Percentiles rank a stretch among this genome's conserved stretches.
Conservation (phyloP, 2,888 invertebrate genomes). For the Scaeva pyrastri region DNA sequence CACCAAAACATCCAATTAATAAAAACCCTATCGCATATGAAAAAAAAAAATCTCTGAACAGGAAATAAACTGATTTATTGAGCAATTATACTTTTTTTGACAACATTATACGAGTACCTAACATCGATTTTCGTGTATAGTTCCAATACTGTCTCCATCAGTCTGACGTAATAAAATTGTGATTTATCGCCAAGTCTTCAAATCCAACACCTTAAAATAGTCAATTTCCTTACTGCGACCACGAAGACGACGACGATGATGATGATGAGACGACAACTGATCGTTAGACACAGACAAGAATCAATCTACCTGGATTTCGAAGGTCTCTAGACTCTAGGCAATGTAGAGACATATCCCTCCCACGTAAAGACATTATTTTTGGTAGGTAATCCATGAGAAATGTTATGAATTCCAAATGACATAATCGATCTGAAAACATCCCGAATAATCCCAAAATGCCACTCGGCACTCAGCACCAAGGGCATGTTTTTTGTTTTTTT, state of each 20-base stretch:
- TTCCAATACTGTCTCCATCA: slow-evolving; percentile 28
- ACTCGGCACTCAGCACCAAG: slow-evolving; percentile 42
- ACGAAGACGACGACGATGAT: too few species aligned
- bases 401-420: slow-evolving; percentile 67
- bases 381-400: slow-evolving; percentile 38
- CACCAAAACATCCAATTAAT: neutral
- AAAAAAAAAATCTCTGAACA: slow-evolving; percentile 5
- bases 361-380: slow-evolving; percentile 46
- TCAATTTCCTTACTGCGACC: slow-evolving; percentile 30
- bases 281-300: slow-evolving; percentile 41
- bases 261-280: slow-evolving; percentile 1
- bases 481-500: slow-evolving; percentile 50
- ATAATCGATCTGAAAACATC: slow-evolving; percentile 62
- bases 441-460: slow-evolving; percentile 66
- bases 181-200: slow-evolving; percentile 54
- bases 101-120: slow-evolving; percentile 21
- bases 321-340: too few species aligned
- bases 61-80: slow-evolving; percentile 68
- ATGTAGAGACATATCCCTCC: slow-evolving; percentile 45
- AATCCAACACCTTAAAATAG: slow-evolving; percentile 50
- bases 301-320: slow-evolving; percentile 58
- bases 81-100: slow-evolving; percentile 22
- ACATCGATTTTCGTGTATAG: slow-evolving; percentile 58
- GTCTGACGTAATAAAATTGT: slow-evolving; percentile 51
- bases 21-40: neutral